Evolutionary conservation across 2,113 vertebrate species (phyloP).

Genomic region (Cryptotis parvus): DNA sequence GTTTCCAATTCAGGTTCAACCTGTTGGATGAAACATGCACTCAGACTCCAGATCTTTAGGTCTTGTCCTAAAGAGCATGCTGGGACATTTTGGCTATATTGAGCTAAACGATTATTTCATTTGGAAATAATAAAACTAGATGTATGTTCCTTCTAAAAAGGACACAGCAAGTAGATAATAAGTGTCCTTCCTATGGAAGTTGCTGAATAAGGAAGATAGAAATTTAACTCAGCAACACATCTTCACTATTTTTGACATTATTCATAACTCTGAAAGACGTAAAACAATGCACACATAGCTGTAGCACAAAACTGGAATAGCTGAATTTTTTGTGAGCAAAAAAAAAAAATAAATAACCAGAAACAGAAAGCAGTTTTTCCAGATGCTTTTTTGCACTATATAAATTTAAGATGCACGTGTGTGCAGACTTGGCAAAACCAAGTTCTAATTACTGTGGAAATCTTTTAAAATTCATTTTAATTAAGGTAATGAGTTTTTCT

Average conservation of each 20-base stretch:
- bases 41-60: not conserved
- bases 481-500: constrained; percentile 51
- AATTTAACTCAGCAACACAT: not conserved
- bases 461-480: constrained; percentile 66
- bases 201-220: not conserved
- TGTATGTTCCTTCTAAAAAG: not conserved
- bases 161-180: not conserved
- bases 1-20: not conserved
- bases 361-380: not conserved
- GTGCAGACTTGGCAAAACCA: not conserved
- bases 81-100: not conserved
- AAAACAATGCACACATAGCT: not conserved
- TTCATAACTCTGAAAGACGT: constrained; percentile 32
- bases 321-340: not conserved
- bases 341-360: not conserved
- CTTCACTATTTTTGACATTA: not conserved
- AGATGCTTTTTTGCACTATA: constrained; percentile 42
- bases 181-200: constrained; percentile 1
- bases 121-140: constrained; percentile 35
- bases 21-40: not conserved
- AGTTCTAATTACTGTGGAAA: constrained; percentile 12
- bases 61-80: not conserved
- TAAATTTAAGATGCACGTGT: constrained; percentile 13
- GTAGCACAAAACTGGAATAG: not conserved
- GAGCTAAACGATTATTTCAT: constrained; percentile 26